A percentile compares a stretch with the other conserved stretches of the same genome.
These are phyloP conservation scores for Crotalus viridis DNA, from an alignment of 2,113 vertebrate genomes.

Conservation along the genomic window DNA sequence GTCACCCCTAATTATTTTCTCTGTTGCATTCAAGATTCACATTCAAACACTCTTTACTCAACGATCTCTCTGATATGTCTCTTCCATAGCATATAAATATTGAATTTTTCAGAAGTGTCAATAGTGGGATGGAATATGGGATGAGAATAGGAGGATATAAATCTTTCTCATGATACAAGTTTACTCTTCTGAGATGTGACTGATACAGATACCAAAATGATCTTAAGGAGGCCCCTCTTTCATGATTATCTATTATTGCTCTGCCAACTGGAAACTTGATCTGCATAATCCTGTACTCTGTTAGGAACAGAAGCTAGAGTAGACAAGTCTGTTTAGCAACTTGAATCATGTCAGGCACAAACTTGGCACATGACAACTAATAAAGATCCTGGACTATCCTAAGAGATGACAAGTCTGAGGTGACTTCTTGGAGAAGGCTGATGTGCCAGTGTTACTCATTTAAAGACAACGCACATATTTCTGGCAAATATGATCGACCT, in stretches of 20 bases:
- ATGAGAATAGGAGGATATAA: background rate
- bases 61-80: background rate
- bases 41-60: background rate
- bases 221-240: background rate
- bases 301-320: constrained; percentile 3
- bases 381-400: background rate
- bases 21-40: background rate
- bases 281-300: constrained; percentile 3
- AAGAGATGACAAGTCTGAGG: background rate
- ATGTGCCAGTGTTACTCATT: background rate
- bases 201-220: background rate
- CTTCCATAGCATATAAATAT: background rate
- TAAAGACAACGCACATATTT: background rate
- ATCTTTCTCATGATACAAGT: too few relatives aligned
- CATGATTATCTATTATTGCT: background rate
- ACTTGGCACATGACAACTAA: constrained; percentile 1
- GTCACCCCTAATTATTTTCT: background rate
- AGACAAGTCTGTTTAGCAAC: constrained; percentile 15
- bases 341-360: background rate
- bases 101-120: background rate
- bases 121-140: background rate
- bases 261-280: constrained; percentile 9
- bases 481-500: background rate
- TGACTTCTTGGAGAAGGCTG: background rate
- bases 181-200: background rate